These are phyloP conservation scores for Xerus rutilus DNA, from an alignment of 2,797 vertebrate species.

Conservation along the genomic window DNA sequence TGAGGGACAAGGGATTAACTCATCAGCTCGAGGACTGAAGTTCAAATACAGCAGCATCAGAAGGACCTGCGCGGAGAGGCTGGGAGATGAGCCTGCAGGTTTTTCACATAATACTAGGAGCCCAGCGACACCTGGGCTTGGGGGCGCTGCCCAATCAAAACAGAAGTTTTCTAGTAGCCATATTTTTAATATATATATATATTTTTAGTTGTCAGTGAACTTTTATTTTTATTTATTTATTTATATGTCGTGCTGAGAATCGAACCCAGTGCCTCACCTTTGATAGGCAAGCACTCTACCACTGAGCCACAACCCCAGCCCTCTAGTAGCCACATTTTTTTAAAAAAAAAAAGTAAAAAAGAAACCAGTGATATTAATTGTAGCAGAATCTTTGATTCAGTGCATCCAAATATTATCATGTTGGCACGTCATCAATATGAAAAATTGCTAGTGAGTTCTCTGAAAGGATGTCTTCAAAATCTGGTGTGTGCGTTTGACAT, in stretches of 20 bases:
- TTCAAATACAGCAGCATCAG: background rate
- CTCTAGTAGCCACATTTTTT: background rate
- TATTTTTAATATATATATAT: no score
- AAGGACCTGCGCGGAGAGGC: background rate
- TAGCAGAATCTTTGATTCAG: background rate
- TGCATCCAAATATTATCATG: background rate
- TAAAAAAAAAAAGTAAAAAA: background rate
- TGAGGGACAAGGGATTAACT: background rate
- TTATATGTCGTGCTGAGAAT: no score
- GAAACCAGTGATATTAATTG: background rate
- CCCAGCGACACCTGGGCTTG: no score
- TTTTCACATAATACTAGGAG: rapidly evolving
- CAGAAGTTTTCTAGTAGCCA: no score
- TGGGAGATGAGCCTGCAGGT: rapidly evolving
- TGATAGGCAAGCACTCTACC: no score
- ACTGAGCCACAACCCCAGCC: no score
- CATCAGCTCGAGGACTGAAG: background rate
- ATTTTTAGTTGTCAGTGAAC: no score
- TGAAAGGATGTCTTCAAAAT: background rate
- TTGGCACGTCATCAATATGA: background rate
- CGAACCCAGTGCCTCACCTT: no score
- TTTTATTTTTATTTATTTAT: no score
- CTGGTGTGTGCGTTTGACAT: background rate
- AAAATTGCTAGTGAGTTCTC: background rate
- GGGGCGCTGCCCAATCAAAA: no score